phyloP scores from a whole-genome alignment of 2,797 vertebrate species.

The Sorex maritimensis region DNA sequence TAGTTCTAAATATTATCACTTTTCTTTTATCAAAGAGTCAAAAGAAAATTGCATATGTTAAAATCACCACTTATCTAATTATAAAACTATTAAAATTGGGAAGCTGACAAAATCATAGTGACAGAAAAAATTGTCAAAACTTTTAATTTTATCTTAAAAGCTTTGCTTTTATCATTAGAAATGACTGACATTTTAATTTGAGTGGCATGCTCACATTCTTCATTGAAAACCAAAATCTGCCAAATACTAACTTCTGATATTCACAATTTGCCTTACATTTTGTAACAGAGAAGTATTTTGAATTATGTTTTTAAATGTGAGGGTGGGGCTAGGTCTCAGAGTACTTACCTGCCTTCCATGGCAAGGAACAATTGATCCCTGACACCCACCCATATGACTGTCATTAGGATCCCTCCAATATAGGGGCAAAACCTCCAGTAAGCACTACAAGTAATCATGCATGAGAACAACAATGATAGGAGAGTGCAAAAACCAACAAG shows the following conservation, averaged over 20 bases:
- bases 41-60: background rate
- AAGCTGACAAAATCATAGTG: background rate
- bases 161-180: slow-evolving; percentile 12
- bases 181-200: background rate
- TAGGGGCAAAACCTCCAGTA: no score
- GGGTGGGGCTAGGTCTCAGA: no score
- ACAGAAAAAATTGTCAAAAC: background rate
- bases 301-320: no score
- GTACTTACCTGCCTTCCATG: no score
- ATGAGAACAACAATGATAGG: no score
- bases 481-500: no score
- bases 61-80: background rate
- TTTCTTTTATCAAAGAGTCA: background rate
- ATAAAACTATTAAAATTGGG: background rate
- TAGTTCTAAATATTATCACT: background rate
- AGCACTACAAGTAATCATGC: no score
- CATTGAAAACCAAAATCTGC: background rate
- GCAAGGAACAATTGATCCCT: no score
- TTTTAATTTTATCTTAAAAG: background rate
- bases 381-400: no score
- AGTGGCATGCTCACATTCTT: background rate
- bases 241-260: background rate
- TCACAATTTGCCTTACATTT: background rate
- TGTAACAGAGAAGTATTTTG: background rate
- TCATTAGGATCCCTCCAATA: no score